Percentiles rank a stretch among this genome's conserved stretches.
Evolutionary conservation across 2,797 vertebrate species (phyloP).

Genomic region (Acrocephalus scirpaceus): DNA sequence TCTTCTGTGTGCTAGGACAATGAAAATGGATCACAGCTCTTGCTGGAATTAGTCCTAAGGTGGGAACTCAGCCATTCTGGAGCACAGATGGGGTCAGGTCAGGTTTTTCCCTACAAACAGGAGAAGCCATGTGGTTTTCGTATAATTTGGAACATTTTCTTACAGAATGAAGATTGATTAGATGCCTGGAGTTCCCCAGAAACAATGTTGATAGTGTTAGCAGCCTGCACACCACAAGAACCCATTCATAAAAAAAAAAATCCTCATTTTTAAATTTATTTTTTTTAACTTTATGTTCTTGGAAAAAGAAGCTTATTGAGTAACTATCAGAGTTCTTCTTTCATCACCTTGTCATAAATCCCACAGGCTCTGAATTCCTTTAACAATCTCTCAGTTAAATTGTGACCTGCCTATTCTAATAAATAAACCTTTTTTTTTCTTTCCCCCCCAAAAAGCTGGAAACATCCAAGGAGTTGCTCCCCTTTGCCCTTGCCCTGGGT

Average conservation of each 20-base stretch:
- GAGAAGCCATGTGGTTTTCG: constrained; percentile 69
- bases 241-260: constrained; percentile 62
- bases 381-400: constrained; percentile 63
- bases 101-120: constrained; percentile 55
- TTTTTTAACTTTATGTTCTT: constrained; percentile 55
- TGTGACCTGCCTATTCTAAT: constrained; percentile 59
- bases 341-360: constrained; percentile 71
- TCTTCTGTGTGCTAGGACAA: constrained; percentile 5
- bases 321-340: constrained; percentile 65
- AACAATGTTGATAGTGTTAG: constrained; percentile 73
- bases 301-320: constrained; percentile 64
- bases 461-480: constrained; percentile 10
- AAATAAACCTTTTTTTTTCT: background rate
- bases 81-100: constrained; percentile 53
- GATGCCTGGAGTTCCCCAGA: constrained; percentile 67
- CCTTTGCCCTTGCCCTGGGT: background rate
- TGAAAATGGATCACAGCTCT: background rate
- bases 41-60: constrained; percentile 18
- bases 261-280: constrained; percentile 5
- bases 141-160: constrained; percentile 64
- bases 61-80: constrained; percentile 36
- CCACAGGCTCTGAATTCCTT: constrained; percentile 62
- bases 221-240: constrained; percentile 64
- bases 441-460: background rate
- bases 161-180: constrained; percentile 71